These are phyloP conservation scores for Colostygia pectinataria DNA, from an alignment of 2,888 invertebrate genomes.

Conservation along the genomic window DNA sequence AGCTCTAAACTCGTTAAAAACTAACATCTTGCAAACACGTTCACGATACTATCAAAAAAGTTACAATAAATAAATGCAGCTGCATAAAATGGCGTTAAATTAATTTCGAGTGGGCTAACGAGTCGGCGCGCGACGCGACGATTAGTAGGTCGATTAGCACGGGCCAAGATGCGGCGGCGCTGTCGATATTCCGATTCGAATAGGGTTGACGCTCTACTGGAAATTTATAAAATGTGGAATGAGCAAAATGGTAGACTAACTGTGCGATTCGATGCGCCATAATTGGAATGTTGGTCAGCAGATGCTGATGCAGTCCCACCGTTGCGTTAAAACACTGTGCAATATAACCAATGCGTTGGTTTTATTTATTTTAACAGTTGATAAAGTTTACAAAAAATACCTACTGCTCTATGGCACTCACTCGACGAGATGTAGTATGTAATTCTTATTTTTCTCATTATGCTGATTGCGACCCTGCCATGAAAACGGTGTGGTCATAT, in stretches of 20 bases:
- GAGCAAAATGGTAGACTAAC: background rate
- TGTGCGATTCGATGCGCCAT: too few species aligned
- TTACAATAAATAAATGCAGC: conserved; percentile 9
- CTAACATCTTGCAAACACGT: conserved; percentile 3
- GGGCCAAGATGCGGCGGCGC: conserved; percentile 56
- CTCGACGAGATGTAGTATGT: too few species aligned
- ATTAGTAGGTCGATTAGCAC: conserved; percentile 76
- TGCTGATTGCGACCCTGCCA: background rate
- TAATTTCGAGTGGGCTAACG: conserved; percentile 26
- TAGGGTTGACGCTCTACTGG: conserved; percentile 19
- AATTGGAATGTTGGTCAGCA: too few species aligned
- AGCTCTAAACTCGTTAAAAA: background rate
- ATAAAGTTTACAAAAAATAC: too few species aligned
- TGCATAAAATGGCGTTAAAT: conserved; percentile 22
- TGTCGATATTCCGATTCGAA: conserved; percentile 21
- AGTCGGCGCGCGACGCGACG: conserved; percentile 38
- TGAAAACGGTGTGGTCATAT: conserved; percentile 5
- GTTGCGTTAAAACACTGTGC: too few species aligned
- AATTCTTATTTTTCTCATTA: background rate
- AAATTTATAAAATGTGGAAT: background rate
- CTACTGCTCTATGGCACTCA: too few species aligned
- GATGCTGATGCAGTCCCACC: too few species aligned
- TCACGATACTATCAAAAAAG: background rate
- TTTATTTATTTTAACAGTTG: too few species aligned
- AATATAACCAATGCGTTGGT: too few species aligned